A percentile compares a stretch with the other conserved stretches of the same genome.
Conservation (phyloP, 2,113 vertebrate species). For the Psophia crepitans region DNA sequence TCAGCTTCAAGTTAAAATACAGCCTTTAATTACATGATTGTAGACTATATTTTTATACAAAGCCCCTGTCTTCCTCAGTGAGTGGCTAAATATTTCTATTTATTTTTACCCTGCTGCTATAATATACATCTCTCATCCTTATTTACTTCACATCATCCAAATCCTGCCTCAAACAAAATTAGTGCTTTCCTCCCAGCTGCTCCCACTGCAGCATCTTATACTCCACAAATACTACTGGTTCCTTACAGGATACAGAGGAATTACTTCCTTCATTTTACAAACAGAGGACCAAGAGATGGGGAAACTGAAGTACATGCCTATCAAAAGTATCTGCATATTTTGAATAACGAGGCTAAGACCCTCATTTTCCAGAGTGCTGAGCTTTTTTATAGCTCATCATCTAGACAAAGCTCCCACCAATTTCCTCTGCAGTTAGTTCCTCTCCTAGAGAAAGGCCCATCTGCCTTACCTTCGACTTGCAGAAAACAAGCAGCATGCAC, state of each 20-base stretch:
- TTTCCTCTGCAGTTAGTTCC: not conserved
- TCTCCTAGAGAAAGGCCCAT: not conserved
- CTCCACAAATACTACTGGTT: not conserved
- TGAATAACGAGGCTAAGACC: not conserved
- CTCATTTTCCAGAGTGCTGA: not conserved
- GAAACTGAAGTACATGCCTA: not conserved
- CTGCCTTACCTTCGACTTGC: not conserved
- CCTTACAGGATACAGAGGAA: not conserved
- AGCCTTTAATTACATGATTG: not conserved
- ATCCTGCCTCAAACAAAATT: not conserved
- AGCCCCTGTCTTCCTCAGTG: not conserved
- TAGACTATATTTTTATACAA: not conserved
- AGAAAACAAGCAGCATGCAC: not conserved
- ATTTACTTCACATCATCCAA: not conserved
- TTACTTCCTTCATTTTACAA: not conserved
- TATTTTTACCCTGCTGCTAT: not conserved
- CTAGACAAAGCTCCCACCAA: not conserved
- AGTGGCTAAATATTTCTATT: not conserved
- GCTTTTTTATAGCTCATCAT: not conserved
- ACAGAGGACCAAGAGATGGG: not conserved
- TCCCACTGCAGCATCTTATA: not conserved
- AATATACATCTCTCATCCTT: not conserved
- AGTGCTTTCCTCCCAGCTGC: not conserved
- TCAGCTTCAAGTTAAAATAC: not conserved
- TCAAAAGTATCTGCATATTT: not conserved